phyloP scores from a whole-genome alignment of 2,113 vertebrate species.

The Capreolus pygargus region DNA sequence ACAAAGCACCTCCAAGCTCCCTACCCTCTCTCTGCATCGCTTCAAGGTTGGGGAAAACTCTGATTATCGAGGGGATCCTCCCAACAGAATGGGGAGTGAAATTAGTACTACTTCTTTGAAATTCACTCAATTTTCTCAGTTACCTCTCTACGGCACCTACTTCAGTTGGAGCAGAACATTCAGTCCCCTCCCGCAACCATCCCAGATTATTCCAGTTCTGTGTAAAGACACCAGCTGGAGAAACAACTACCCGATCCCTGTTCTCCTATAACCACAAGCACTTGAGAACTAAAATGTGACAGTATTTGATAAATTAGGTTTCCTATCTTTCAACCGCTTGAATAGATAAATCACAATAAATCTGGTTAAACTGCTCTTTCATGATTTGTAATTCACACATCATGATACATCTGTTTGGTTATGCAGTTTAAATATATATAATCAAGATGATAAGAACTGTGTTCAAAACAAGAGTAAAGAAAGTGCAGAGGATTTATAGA shows the following conservation, averaged over 20 bases:
- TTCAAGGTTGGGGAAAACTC: background rate
- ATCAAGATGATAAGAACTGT: background rate
- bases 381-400: background rate
- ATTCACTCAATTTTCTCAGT: background rate
- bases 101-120: background rate
- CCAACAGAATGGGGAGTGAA: background rate
- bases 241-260: background rate
- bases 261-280: background rate
- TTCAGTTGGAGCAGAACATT: background rate
- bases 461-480: background rate
- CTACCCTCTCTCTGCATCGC: background rate
- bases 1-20: background rate
- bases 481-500: background rate
- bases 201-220: background rate
- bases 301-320: background rate
- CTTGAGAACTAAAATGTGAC: background rate
- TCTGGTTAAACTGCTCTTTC: background rate
- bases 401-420: background rate
- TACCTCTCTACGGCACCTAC: background rate
- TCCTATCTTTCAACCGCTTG: background rate
- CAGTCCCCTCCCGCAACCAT: background rate
- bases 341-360: constrained; percentile 7
- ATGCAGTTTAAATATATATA: background rate
- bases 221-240: background rate
- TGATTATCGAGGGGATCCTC: background rate